phyloP scores from a whole-genome alignment of 2,888 invertebrate species.

The Tachina lurida region DNA sequence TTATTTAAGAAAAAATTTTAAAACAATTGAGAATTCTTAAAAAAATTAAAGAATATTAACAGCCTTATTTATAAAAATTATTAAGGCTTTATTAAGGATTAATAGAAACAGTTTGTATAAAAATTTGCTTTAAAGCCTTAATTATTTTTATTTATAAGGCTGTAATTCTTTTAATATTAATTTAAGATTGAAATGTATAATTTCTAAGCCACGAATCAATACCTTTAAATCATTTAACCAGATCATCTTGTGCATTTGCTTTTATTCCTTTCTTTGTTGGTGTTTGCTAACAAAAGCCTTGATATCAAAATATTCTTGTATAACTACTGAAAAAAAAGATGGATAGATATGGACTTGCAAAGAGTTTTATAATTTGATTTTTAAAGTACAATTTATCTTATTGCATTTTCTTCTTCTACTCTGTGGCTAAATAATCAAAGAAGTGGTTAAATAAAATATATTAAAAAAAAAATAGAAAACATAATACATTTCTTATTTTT shows the following conservation, averaged over 20 bases:
- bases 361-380: constrained; percentile 67
- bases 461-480: constrained; percentile 17
- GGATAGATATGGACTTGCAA: constrained; percentile 35
- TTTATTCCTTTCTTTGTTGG: constrained; percentile 24
- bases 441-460: constrained; percentile 33
- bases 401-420: constrained; percentile 57
- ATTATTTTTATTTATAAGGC: no score
- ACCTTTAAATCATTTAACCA: constrained; percentile 4
- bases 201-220: background rate
- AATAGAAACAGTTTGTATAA: no score
- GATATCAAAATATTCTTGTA: constrained; percentile 47
- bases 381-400: constrained; percentile 68
- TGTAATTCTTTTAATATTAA: no score
- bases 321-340: constrained; percentile 10
- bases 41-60: no score
- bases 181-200: background rate
- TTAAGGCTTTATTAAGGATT: no score
- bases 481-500: constrained; percentile 19
- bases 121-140: no score
- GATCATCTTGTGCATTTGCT: background rate
- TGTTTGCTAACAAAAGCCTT: constrained; percentile 51
- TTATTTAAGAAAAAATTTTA: no score
- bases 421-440: constrained; percentile 52
- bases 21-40: no score
- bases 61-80: no score